Base-by-base conservation (phyloP, 2,888 invertebrate species). In the Habrosyne pyritoides region DNA sequence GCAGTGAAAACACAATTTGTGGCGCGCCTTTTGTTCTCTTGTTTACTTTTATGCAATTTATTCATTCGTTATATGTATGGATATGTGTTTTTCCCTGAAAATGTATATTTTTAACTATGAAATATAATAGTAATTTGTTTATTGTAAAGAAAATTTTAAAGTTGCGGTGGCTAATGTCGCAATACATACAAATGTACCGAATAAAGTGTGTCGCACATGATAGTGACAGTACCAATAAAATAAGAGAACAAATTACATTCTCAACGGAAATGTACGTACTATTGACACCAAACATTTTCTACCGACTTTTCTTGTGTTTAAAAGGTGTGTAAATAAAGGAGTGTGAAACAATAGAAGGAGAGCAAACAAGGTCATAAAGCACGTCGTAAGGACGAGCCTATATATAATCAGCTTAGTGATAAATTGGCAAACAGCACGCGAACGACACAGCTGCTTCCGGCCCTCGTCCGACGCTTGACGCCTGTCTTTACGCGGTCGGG, bases 361-460 rank as follows among this genome's bases (percentile, higher is more conserved):
- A 84, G 82, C 77, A 87, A 89, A 89, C 88, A 89, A 83, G 86
- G 87, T 87, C 85, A 84, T 89, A 89, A 90, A 89, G 82, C 86
- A 89, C 85, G 89, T 88, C 89, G 84, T 81, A 78, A 80, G 79
- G 86, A 86, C 86, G 79, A 83, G 86, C 89, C 90, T 89, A 86
- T 89, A 91, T 89, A 90, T 91, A 91, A 91, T 92, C 90, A 89
- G 90, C 91, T 91, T 91, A 89, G 91, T 91, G 89, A 91, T 91
- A 91, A 91, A 92, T 92, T 91, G 91, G 90, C 87, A 91, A 91
- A 91, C 84, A 91, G 81, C 91, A 92, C 91, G 91, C 91, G 82
- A 91, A 77, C 86, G 84, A 84, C 90, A 79, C 91, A 91, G 90
- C 90, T 91, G 90, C 79, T 89, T 90, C 91, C 89, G 84, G 75